Conservation (phyloP, 2,888 invertebrate genomes). For the Megastigmus dorsalis region DNA sequence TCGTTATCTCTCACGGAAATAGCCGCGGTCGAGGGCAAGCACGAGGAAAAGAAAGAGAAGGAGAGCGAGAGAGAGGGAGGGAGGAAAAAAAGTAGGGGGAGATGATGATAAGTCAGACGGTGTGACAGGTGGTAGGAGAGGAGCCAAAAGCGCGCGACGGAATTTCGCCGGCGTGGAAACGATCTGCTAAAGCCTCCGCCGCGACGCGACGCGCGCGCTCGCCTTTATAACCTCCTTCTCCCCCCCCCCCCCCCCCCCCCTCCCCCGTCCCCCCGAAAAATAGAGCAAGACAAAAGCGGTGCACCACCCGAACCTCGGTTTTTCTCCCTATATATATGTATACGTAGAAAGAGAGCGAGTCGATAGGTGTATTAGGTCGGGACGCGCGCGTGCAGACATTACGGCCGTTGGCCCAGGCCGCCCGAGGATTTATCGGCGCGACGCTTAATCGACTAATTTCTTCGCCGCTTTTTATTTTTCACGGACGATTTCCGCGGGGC, state of each 20-base stretch:
- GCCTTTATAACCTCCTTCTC: constrained; percentile 1
- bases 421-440: constrained; percentile 43
- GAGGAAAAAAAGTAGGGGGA: no score
- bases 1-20: no score
- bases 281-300: constrained; percentile 1
- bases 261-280: no score
- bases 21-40: no score
- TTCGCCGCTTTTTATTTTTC: constrained; percentile 47
- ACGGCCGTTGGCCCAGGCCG: no score
- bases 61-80: no score
- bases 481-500: constrained; percentile 51
- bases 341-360: no score
- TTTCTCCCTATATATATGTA: no score
- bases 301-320: no score
- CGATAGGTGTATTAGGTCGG: constrained; percentile 33
- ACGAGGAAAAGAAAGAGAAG: background rate
- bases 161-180: constrained; percentile 12
- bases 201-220: background rate
- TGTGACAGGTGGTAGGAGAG: background rate
- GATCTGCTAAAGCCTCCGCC: constrained; percentile 20
- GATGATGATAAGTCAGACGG: no score
- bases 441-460: constrained; percentile 53
- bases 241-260: no score
- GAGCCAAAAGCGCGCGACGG: background rate
- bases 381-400: constrained; percentile 38